Evolutionary conservation across 1,140 invertebrate genomes (phyloP).

Genomic region (Chironomus tepperi): DNA sequence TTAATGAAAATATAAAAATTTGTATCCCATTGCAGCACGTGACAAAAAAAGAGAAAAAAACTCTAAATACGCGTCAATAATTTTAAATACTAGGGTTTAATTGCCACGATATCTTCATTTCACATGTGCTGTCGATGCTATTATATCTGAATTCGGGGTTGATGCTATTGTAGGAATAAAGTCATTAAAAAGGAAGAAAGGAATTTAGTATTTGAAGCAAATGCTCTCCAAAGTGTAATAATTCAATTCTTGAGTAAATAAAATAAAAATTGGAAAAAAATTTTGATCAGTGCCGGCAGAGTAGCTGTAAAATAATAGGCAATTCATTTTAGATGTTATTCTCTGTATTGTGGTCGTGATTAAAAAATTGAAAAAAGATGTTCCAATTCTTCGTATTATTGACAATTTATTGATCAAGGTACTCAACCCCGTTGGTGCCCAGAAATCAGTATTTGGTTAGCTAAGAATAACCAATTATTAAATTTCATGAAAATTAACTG

Average conservation of each 20-base stretch:
- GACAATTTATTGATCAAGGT: no score
- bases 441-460: no score
- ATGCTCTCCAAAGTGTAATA: background rate
- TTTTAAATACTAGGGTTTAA: conserved; percentile 8
- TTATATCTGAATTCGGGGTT: background rate
- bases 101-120: conserved; percentile 7
- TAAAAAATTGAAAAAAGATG: no score
- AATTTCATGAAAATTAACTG: no score
- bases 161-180: background rate
- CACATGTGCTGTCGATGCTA: conserved; percentile 11
- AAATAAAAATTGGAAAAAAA: no score
- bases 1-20: background rate
- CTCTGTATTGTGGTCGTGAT: no score
- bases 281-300: no score
- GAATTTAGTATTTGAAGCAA: background rate
- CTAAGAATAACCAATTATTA: no score
- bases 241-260: background rate
- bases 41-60: background rate
- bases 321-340: no score
- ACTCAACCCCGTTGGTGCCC: no score
- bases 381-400: no score
- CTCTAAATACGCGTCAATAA: conserved; percentile 13
- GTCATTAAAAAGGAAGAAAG: background rate
- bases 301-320: no score
- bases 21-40: conserved; percentile 11